Base-by-base conservation (phyloP, 2,888 invertebrate genomes). In the Neocrepidodera transversa region DNA sequence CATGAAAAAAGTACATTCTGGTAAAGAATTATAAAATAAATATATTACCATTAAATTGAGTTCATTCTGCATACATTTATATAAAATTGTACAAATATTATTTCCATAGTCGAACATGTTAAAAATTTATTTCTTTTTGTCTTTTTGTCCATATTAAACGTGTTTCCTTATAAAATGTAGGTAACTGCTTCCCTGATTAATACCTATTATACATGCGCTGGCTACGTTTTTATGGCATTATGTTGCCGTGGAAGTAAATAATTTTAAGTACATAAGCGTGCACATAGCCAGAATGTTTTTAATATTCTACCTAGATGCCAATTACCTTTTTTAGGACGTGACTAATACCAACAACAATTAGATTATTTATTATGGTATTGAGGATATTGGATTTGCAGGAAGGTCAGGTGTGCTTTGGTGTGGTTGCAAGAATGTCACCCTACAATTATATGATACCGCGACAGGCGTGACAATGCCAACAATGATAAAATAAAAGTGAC, bases 251-350 rank as follows among this genome's bases (percentile, higher is more conserved):
- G 2, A 17, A 30, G 17, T 28, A 45, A 26, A 28, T 47, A 30
- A 47, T 47, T 47, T 47, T 47, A 16, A 30, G 30, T 3, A 30
- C 30, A 16, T 14, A 47, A 47, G 26, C 47, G 47, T 47, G 30
- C 28, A 43, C 28, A 43, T 17, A 6, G 26, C 13, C 14, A 13
- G 28, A 14, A 23, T 18, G 26, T 1, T 26, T 43, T 14, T 30
- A 47, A 17, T 47, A 16, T 48, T 10, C 35, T 18, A 13, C 48
- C 48, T 28, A 11, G 35, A 48, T 48, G 35, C 48, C 18, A 35
- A 35, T 48, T 48, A 48, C 48, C 35, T 30, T 48, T 48, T 48
- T 48, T 48, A n/a, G 48, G 48, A 11, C 18, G 11, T 35, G 35
- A 35, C 35, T 35, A 35, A 35, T 35, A 48, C n/a, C 48, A 35